Base-by-base conservation (phyloP, 2,113 vertebrate species). In the Callipepla squamata region DNA sequence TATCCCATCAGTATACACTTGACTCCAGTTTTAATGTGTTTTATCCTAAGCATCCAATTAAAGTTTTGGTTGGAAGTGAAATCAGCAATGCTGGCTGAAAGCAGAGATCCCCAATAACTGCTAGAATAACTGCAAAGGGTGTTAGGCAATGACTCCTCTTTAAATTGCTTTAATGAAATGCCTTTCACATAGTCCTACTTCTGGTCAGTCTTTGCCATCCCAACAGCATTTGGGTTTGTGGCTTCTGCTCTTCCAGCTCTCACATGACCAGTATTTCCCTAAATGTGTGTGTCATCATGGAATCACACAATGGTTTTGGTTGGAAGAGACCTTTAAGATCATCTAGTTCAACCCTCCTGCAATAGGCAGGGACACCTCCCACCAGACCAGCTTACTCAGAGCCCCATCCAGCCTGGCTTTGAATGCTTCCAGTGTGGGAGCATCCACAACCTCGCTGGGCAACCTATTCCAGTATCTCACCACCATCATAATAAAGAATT, bases 161-260 rank as follows among this genome's bases (percentile, higher is more conserved):
- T 30, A 16, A 55, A 55, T 55, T 51, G 50, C 59, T 45, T 34
- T 2, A 6, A 53, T n/a, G 50, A n/a, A 21, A 50, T 13, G 17
- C 59, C 2, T 0, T 21, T 44, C 12, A 15, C 0, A 3, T 25
- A 32, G 48, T 48, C 20, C 13, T 3, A 17, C 32, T 59, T 34
- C 59, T 59, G 36, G 19, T 58, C 23, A 48, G 25, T 30, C 23
- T 55, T 68, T 42, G 68, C n/a, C 53, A 19, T 12, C 68, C 28
- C 28, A 6, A 17, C 58, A 12, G n/a, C 13, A 26, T n/a, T 66
- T 44, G 38, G 48, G 44, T 44, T 16, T 19, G 26, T 34, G 20
- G 6, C 70, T 30, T 47, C 28, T 32, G n/a, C 38, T 23, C 5
- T 21, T 73, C 34, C 9, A 45, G n/a, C 51, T 59, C 44, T 59